Percentiles rank a stretch among this genome's conserved stretches.
Evolutionary conservation across 1,140 invertebrate genomes (phyloP).

Genomic region (Neuroterus valhalla): DNA sequence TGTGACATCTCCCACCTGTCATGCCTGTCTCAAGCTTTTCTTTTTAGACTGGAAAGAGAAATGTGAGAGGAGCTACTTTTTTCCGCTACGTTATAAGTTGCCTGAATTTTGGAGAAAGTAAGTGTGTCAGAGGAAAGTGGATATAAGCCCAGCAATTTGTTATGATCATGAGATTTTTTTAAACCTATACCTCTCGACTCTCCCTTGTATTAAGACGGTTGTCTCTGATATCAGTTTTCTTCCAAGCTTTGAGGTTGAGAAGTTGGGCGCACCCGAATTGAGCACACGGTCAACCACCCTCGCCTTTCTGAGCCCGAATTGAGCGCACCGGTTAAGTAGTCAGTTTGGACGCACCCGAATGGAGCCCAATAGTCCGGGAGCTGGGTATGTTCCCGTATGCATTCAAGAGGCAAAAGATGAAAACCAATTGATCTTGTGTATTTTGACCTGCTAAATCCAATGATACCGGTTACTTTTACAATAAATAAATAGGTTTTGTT

Average conservation of each 20-base stretch:
- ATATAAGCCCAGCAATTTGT: background rate
- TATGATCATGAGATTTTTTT: background rate
- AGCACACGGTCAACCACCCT: too few species aligned
- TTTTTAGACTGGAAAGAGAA: background rate
- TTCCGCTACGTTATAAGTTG: conserved; percentile 8
- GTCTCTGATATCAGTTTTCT: background rate
- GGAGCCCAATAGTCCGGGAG: too few species aligned
- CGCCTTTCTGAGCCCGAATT: too few species aligned
- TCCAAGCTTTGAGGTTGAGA: background rate
- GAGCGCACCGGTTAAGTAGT: too few species aligned
- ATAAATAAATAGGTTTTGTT: too few species aligned
- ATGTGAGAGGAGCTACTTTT: background rate
- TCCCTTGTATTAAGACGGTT: background rate
- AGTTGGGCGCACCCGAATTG: too few species aligned
- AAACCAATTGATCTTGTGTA: too few species aligned
- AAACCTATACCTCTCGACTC: background rate
- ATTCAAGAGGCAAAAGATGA: too few species aligned
- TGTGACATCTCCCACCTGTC: conserved; percentile 11
- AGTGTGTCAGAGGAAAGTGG: conserved; percentile 37
- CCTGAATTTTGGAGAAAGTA: conserved; percentile 26
- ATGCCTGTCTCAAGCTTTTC: background rate
- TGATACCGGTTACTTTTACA: too few species aligned
- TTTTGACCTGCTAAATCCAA: too few species aligned
- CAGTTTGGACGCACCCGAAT: too few species aligned
- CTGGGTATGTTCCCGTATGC: too few species aligned